A percentile compares a stretch with the other conserved stretches of the same genome.
Evolutionary conservation across 2,888 invertebrate species (phyloP).

Genomic region (Eurytoma californica): DNA sequence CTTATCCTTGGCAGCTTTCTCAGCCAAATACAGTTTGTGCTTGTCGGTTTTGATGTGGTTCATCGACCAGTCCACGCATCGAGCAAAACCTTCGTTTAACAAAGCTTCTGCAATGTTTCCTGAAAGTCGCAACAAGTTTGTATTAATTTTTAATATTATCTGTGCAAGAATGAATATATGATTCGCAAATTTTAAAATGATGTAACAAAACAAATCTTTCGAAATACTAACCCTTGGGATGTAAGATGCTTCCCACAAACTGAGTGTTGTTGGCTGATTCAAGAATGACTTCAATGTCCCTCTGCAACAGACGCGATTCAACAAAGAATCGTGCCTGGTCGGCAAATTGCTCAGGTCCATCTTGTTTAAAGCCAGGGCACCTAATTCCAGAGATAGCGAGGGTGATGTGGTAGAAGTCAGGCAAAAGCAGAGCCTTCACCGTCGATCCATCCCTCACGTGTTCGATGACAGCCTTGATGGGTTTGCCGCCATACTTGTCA

Average conservation of each 20-base stretch:
- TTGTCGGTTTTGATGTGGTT: constrained; percentile 87
- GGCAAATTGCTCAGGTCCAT: constrained; percentile 85
- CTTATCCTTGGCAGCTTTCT: constrained; percentile 91
- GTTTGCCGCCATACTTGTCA: constrained; percentile 90
- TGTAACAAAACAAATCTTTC: not conserved
- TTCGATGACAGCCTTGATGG: constrained; percentile 94
- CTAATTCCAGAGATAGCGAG: constrained; percentile 96
- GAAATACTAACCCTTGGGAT: constrained; percentile 82
- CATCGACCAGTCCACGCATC: constrained; percentile 96
- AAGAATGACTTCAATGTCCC: constrained; percentile 91
- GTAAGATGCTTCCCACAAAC: constrained; percentile 94
- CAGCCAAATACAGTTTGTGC: constrained; percentile 89
- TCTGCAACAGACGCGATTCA: constrained; percentile 92
- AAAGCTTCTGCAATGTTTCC: constrained; percentile 96
- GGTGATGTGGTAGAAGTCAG: constrained; percentile 93
- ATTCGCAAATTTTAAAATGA: not conserved
- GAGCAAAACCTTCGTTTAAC: constrained; percentile 92
- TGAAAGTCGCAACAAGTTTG: constrained; percentile 49
- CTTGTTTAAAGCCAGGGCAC: constrained; percentile 85
- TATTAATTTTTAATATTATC: not conserved
- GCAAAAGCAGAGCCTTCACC: constrained; percentile 91
- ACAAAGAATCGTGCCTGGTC: constrained; percentile 97
- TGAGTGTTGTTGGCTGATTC: constrained; percentile 96
- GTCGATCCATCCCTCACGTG: constrained; percentile 99
- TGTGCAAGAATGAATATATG: too few relatives aligned